Evolutionary conservation across 2,113 vertebrate species (phyloP).

Genomic region (Lota lota): DNA sequence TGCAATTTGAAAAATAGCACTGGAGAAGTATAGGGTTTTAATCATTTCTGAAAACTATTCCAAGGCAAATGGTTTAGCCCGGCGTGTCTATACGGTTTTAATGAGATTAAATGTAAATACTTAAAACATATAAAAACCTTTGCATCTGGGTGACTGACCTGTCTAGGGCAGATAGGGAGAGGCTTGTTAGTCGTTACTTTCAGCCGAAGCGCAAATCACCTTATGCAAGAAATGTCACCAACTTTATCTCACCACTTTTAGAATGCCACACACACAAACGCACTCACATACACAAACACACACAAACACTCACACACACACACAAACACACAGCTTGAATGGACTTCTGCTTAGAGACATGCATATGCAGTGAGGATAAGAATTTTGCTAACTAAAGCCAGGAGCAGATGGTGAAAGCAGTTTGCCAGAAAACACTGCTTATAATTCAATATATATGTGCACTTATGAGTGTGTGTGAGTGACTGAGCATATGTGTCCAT

Average conservation of each 20-base stretch:
- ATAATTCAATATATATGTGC: neutral
- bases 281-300: neutral
- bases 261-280: neutral
- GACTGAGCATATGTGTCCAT: neutral
- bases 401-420: constrained; percentile 27
- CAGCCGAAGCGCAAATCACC: neutral
- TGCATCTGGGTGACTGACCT: neutral
- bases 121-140: neutral
- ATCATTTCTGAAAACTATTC: neutral
- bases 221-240: neutral
- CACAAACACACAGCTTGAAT: neutral
- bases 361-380: too few relatives aligned
- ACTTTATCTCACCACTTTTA: neutral
- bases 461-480: neutral
- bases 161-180: neutral
- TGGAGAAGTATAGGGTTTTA: neutral
- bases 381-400: neutral
- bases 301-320: neutral
- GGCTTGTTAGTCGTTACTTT: too few relatives aligned
- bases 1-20: neutral
- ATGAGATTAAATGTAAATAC: neutral
- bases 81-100: neutral
- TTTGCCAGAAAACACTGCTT: constrained; percentile 1
- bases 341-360: neutral
- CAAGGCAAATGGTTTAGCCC: neutral